Base-by-base conservation (phyloP, 2,113 vertebrate species). In the Proteles cristata region DNA sequence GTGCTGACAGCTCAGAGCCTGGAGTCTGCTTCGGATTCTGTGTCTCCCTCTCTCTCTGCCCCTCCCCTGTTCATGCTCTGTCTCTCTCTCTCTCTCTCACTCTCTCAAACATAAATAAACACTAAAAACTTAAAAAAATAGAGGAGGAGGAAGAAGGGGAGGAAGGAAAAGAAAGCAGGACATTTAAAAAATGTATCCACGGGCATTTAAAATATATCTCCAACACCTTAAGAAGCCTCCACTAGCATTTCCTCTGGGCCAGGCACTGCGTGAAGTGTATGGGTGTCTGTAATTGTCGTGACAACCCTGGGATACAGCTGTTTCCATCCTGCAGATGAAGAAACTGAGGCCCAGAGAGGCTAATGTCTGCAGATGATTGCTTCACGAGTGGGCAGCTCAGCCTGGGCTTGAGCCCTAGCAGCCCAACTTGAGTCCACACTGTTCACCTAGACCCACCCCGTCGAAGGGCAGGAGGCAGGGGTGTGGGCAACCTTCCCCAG, bases 251-350 rank as follows among this genome's bases (percentile, higher is more conserved):
- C 33, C 31, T 63, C 68, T 63, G 58, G 10, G 11, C 28, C 55
- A 66, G 43, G 21, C 61, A 3, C 12, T 12, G 33, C 63, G 2
- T 4, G 10, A 48, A 21, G 15, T 4, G 5, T 10, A 9, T 7
- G 1, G 1, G 8, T 4, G 4, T 35, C 53, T 45, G 48, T 10
- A 16, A 9, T 33, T 33, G 69, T n/a, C 12, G 10, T 2, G 12
- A 9, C n/a, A 4, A 16, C 7, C 10, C n/a, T 14, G 1, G 0
- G 39, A 26, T 1, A 21, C 11, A 39, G n/a, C 50, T 53, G 28
- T 66, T 15, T 48, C 33, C 39, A 35, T 31, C 16, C 43, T 85
- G 26, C 28, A 79, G 53, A 33, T 8, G 12, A 9, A 35, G 77
- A 90, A 28, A 66, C 31, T 2, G 50, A 91, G 66, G 66, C 71